Percentiles rank a stretch among this genome's conserved stretches.
Conservation (phyloP, 2,113 vertebrate species). For the Xenopus tropicalis region DNA sequence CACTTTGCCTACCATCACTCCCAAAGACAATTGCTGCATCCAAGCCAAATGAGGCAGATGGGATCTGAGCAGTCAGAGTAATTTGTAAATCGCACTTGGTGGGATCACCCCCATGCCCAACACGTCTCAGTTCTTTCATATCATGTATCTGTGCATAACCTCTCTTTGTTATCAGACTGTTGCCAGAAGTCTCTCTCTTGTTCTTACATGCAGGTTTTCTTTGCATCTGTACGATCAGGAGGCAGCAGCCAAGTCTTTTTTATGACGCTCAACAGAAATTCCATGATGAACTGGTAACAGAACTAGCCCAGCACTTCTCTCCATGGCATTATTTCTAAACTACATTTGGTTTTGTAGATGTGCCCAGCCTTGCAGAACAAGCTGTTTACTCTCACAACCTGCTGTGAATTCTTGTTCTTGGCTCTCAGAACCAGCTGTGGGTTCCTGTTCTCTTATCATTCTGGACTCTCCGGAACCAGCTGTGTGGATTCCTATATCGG, state of each 20-base stretch:
- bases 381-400: constrained; percentile 51
- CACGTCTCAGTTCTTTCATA: no score
- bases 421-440: constrained; percentile 48
- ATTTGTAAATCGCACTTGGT: no score
- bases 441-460: not conserved
- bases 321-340: constrained; percentile 72
- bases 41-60: no score
- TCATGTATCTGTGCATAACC: no score
- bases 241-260: constrained; percentile 99
- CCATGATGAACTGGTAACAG: constrained; percentile 99
- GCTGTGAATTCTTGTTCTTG: constrained; percentile 48
- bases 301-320: constrained; percentile 65
- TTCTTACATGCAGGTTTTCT: constrained; percentile 85
- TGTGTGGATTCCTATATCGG: constrained; percentile 46
- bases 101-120: no score
- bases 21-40: no score
- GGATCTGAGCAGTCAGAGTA: no score
- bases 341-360: constrained; percentile 66
- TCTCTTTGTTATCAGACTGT: no score
- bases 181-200: not conserved
- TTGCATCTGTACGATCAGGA: constrained; percentile 95
- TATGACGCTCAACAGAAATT: constrained; percentile 99
- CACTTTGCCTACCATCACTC: no score
- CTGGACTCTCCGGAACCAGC: not conserved
- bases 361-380: constrained; percentile 57